Conservation (phyloP, 2,113 vertebrate genomes). For the Aegotheles bennettii region DNA sequence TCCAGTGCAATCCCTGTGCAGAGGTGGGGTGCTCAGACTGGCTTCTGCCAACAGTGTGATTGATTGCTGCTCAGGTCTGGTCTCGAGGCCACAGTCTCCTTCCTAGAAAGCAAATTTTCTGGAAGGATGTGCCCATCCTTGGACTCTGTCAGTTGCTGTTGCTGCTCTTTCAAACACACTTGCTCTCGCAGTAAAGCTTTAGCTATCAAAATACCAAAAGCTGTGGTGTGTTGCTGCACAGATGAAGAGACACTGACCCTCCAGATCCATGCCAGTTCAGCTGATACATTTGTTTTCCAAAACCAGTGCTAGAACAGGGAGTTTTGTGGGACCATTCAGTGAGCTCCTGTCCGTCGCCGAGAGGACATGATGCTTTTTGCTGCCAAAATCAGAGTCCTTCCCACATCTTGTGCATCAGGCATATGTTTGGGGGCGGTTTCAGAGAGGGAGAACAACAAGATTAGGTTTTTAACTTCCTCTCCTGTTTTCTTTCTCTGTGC, state of each 20-base stretch:
- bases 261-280: no score
- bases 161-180: background rate
- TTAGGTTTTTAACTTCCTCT: constrained; percentile 35
- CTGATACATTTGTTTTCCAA: background rate
- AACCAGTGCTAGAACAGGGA: rapidly evolving
- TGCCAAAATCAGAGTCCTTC: background rate
- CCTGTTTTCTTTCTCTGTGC: constrained; percentile 13
- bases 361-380: background rate
- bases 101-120: background rate
- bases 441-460: background rate
- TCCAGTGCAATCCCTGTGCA: rapidly evolving
- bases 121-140: background rate
- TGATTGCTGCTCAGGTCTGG: background rate
- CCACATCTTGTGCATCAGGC: constrained; percentile 1
- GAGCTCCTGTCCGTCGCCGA: background rate
- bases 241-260: background rate
- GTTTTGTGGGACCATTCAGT: background rate
- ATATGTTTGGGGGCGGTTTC: constrained; percentile 47
- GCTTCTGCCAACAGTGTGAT: background rate
- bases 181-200: background rate
- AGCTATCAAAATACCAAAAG: background rate
- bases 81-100: rapidly evolving
- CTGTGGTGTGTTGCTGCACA: background rate
- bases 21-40: rapidly evolving
- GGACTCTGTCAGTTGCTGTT: background rate